A percentile compares a stretch with the other conserved stretches of the same genome.
Conservation (phyloP, 2,797 vertebrate genomes). For the Caiman crocodilus region DNA sequence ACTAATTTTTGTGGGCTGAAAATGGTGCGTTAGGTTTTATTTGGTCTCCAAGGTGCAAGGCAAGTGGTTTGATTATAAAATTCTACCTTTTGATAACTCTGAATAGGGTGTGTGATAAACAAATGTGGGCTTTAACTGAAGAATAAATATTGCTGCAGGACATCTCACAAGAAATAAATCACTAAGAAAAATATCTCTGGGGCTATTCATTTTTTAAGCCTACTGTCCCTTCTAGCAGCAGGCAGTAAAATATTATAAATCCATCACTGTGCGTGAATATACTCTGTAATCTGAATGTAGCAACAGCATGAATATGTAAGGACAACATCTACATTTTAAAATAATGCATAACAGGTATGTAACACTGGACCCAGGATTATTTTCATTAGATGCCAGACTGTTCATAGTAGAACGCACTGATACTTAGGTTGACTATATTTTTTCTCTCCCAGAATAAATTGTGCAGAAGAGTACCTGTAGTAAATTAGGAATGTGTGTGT, state of each 20-base stretch:
- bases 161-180: conserved; percentile 58
- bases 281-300: not conserved
- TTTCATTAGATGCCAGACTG: not conserved
- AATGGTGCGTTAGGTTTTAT: not conserved
- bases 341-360: not conserved
- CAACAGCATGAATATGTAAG: not conserved
- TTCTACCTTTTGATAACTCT: conserved; percentile 60
- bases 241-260: conserved; percentile 33
- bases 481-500: not conserved
- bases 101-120: conserved; percentile 51
- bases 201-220: conserved; percentile 61
- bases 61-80: not conserved
- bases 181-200: conserved; percentile 43
- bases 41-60: not conserved
- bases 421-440: not conserved
- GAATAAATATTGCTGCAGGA: conserved; percentile 51
- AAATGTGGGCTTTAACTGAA: conserved; percentile 40
- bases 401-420: not conserved
- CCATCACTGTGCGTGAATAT: not conserved
- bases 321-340: not conserved
- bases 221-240: conserved; percentile 39
- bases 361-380: not conserved
- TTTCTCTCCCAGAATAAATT: not conserved
- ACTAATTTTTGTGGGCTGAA: not conserved
- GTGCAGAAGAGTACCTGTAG: not conserved